phyloP scores from a whole-genome alignment of 2,113 vertebrate species.

The Mirza zaza region DNA sequence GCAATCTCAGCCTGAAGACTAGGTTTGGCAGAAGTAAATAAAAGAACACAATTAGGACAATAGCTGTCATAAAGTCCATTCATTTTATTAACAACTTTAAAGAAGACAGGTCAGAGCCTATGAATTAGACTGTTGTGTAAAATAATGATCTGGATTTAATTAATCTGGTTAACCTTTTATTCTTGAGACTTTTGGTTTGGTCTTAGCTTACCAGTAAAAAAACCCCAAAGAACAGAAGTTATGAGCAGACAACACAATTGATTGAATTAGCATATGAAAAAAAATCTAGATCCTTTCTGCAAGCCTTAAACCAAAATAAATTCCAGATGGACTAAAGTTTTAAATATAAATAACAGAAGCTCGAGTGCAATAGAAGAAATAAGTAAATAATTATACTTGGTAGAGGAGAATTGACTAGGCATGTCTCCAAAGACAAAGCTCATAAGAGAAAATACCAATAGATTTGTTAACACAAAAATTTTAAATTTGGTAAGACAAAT shows the following conservation, averaged over 20 bases:
- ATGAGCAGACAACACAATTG: neutral
- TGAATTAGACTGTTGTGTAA: neutral
- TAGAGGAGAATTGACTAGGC: slow-evolving; percentile 19
- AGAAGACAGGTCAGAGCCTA: neutral
- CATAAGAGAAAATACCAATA: neutral
- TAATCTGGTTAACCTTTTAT: neutral
- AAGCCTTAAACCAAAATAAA: slow-evolving; percentile 59
- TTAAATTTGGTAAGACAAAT: slow-evolving; percentile 17
- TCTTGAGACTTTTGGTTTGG: neutral
- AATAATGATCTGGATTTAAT: slow-evolving; percentile 12
- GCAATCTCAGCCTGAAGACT: neutral
- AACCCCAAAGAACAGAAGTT: neutral
- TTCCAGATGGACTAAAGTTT: slow-evolving; percentile 61
- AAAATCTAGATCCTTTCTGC: slow-evolving; percentile 30
- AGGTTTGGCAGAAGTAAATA: neutral
- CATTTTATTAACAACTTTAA: neutral
- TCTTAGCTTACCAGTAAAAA: neutral
- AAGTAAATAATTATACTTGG: slow-evolving; percentile 53
- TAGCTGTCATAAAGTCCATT: neutral
- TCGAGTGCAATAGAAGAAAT: slow-evolving; percentile 44
- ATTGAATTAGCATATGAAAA: slow-evolving; percentile 45
- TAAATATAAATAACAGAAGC: slow-evolving; percentile 69
- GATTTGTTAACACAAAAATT: slow-evolving; percentile 1
- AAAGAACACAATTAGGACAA: neutral
- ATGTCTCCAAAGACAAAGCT: neutral